Conservation (phyloP, 2,888 invertebrate genomes). For the Chrysolina americana region DNA sequence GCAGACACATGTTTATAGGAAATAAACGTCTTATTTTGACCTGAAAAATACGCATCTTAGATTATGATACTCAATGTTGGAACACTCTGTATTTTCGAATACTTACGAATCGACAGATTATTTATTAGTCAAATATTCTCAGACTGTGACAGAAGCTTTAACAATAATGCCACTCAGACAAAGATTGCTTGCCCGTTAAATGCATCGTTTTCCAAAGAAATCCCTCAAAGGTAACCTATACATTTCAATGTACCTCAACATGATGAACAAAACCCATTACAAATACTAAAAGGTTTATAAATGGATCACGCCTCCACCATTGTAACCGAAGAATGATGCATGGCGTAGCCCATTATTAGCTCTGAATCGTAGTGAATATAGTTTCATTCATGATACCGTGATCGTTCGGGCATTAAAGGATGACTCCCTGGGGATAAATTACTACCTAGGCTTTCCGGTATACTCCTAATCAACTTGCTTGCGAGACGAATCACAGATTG, state of each 20-base stretch:
- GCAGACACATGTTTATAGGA: too few relatives aligned
- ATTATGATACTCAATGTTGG: too few relatives aligned
- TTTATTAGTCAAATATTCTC: too few relatives aligned
- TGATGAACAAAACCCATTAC: conserved; percentile 20
- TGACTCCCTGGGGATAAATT: conserved; percentile 62
- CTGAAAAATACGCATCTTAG: too few relatives aligned
- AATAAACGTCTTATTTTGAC: too few relatives aligned
- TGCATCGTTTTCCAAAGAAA: neutral
- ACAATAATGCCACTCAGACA: too few relatives aligned
- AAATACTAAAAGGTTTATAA: conserved; percentile 26
- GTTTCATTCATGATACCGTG: conserved; percentile 44
- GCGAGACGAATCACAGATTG: conserved; percentile 39
- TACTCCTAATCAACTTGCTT: conserved; percentile 37
- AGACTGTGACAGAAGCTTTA: too few relatives aligned
- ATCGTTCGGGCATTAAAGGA: conserved; percentile 53
- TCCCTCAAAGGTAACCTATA: conserved; percentile 12
- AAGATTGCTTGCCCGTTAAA: neutral
- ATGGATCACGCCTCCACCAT: conserved; percentile 37
- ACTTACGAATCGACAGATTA: too few relatives aligned
- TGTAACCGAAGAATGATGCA: conserved; percentile 33
- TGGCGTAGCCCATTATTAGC: conserved; percentile 36
- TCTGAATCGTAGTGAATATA: conserved; percentile 36
- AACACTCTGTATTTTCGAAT: too few relatives aligned
- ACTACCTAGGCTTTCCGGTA: conserved; percentile 58
- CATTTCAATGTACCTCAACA: conserved; percentile 5